A percentile compares a stretch with the other conserved stretches of the same genome.
Evolutionary conservation across 2,113 vertebrate species (phyloP).

Genomic region (Orcinus orca): DNA sequence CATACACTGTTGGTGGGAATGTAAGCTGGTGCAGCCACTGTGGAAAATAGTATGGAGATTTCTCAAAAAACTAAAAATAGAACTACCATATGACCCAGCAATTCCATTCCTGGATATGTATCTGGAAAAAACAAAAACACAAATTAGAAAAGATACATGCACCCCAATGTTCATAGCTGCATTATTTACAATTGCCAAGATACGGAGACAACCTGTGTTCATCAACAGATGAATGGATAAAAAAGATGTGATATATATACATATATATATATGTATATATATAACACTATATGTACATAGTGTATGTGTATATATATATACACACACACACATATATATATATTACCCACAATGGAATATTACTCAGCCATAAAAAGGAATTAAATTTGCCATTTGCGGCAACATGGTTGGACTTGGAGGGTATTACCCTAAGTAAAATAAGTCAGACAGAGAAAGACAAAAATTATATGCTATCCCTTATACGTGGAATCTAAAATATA

Average conservation of each 20-base stretch:
- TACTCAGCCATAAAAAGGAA: not conserved
- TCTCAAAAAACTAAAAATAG: not conserved
- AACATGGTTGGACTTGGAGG: not conserved
- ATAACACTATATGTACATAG: not conserved
- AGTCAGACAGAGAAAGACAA: not conserved
- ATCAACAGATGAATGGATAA: not conserved
- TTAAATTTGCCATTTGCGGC: not conserved
- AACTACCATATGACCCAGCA: not conserved
- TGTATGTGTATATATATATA: not conserved
- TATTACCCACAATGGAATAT: not conserved
- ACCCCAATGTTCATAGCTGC: not conserved
- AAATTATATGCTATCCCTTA: not conserved
- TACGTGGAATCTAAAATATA: not conserved
- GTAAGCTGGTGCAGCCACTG: not conserved
- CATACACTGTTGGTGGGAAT: not conserved
- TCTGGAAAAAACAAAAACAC: not conserved
- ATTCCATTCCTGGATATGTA: not conserved
- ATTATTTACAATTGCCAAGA: not conserved
- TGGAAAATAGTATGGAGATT: not conserved
- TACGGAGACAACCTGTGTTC: not conserved
- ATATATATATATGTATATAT: not conserved
- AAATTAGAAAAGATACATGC: not conserved
- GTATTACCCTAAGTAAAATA: not conserved
- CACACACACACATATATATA: not conserved
- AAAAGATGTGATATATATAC: not conserved